A percentile compares a stretch with the other conserved stretches of the same genome.
These are phyloP conservation scores for Plestiodon gilberti DNA, from an alignment of 2,113 vertebrate species.

Conservation along the genomic window DNA sequence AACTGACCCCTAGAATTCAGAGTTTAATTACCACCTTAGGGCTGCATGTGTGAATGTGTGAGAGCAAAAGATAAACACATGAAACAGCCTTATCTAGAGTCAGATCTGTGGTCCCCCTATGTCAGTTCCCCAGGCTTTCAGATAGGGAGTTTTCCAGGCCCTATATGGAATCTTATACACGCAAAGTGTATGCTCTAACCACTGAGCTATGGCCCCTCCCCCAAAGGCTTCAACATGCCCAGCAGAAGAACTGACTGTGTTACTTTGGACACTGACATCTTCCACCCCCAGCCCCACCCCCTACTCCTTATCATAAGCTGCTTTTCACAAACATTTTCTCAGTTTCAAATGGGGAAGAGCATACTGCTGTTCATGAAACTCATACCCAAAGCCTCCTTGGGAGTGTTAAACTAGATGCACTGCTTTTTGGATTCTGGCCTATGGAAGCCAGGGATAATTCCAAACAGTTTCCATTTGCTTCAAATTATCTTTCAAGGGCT, in stretches of 20 bases:
- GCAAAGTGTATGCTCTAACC: neutral
- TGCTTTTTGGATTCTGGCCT: neutral
- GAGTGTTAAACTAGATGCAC: neutral
- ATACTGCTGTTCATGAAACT: neutral
- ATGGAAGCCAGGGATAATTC: neutral
- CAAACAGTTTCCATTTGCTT: neutral
- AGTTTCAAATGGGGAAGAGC: too few species aligned
- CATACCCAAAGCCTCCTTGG: neutral
- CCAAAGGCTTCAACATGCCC: too few species aligned
- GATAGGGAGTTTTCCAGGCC: too few species aligned
- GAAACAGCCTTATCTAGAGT: too few species aligned
- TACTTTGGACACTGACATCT: neutral
- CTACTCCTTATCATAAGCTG: neutral
- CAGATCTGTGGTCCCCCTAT: too few species aligned
- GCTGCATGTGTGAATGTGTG: neutral
- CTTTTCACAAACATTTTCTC: neutral
- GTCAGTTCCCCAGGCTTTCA: too few species aligned
- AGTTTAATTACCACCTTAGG: neutral
- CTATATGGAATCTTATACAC: too few species aligned
- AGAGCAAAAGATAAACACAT: neutral
- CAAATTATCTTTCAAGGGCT: too few species aligned
- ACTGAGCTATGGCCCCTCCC: neutral
- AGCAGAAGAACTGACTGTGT: neutral
- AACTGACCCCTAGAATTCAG: rapidly evolving
- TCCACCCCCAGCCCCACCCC: neutral